Base-by-base conservation (phyloP, 2,113 vertebrate genomes). In the Azemiops feae region DNA sequence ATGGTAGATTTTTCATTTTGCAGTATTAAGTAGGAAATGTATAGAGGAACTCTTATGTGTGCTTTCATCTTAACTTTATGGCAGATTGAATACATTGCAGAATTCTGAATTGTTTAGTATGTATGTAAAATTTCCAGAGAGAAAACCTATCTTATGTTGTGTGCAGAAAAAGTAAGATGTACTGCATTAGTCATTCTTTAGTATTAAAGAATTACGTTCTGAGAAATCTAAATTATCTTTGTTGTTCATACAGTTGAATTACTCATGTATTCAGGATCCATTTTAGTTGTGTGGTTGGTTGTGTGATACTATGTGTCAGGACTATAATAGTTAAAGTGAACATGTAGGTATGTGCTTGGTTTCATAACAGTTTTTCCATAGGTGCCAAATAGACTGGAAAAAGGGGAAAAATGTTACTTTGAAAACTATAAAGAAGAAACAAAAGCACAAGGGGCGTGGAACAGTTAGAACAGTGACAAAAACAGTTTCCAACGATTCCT, bases 371-470 rank as follows among this genome's bases (percentile, higher is more conserved):
- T 16, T 22, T 87, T 74, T 52, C 87, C 90, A 16, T 94, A 99
- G 99, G 90, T 99, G 99, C 97, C 98, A 98, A 55, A 99, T 99
- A 96, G 99, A 99, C 95, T 99, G 99, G 99, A 99, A 98, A 60
- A 99, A 99, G 97, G 99, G 99, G 93, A 99, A 99, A 96, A 99
- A 99, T 92, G 99, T 99, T 96, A 99, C 99, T 94, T 97, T 99
- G 97, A 99, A 99, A 98, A 99, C 99, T 3, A 99, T 99, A 97
- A 99, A 99, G 96, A 99, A 99, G 98, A 99, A 99, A 94, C 99
- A 99, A 97, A 99, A 99, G 96, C 99, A 99, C 97, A 99, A 99
- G 98, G 99, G 99, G 16, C 99, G 99, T 2, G 99, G 99, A 90
- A 99, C 99, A 64, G 99, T 99, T 96, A 98, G 99, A 96, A 99